These are phyloP conservation scores for Criorhina ranunculi DNA, from an alignment of 2,888 invertebrate genomes.

Conservation along the genomic window DNA sequence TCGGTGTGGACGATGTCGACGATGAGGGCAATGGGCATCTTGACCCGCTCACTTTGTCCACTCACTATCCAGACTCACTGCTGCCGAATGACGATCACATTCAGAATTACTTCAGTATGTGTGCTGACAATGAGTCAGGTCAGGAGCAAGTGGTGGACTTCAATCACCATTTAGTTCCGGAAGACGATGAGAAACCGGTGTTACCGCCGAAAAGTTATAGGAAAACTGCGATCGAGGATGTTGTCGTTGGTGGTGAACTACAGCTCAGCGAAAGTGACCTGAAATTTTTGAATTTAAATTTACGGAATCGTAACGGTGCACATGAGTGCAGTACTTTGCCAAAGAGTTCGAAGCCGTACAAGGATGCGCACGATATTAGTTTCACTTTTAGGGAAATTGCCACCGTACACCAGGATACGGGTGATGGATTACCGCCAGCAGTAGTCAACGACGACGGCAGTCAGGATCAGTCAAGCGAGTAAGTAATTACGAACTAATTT, in stretches of 20 bases:
- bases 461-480: conserved; percentile 73
- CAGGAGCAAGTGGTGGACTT: conserved; percentile 71
- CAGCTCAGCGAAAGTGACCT: conserved; percentile 83
- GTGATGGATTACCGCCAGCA: conserved; percentile 61
- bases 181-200: conserved; percentile 66
- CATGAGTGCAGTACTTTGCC: conserved; percentile 79
- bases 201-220: conserved; percentile 61
- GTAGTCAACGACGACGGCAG: conserved; percentile 47
- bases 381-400: conserved; percentile 83
- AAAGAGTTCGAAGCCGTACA: conserved; percentile 82
- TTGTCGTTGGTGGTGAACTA: conserved; percentile 77
- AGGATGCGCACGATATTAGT: conserved; percentile 83
- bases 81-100: conserved; percentile 79
- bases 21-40: conserved; percentile 40
- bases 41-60: conserved; percentile 63
- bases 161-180: conserved; percentile 67
- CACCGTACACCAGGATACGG: conserved; percentile 50
- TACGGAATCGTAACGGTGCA: conserved; percentile 80
- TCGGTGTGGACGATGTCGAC: conserved; percentile 80
- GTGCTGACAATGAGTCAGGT: conserved; percentile 76
- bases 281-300: conserved; percentile 83
- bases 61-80: conserved; percentile 67
- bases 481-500: conserved; percentile 59
- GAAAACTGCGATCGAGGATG: conserved; percentile 28
- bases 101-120: conserved; percentile 80